Conservation (phyloP, 2,888 invertebrate species). For the Mythimna loreyi region DNA sequence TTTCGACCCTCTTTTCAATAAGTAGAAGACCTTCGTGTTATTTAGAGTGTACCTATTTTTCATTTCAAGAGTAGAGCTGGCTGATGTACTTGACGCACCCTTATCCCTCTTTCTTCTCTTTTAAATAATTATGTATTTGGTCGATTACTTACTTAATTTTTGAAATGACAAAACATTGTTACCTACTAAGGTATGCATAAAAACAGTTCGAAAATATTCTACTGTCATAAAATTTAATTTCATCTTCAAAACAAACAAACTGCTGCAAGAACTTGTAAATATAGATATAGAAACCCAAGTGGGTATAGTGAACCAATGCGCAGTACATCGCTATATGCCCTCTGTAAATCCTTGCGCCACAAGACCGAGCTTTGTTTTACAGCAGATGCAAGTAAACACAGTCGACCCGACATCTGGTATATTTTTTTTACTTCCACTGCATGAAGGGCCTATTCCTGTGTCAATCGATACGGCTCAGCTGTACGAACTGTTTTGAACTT, state of each 20-base stretch:
- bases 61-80: neutral
- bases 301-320: constrained; percentile 18
- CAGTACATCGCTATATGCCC: constrained; percentile 60
- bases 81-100: neutral
- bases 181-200: neutral
- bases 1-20: neutral
- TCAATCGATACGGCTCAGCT: constrained; percentile 54
- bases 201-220: neutral
- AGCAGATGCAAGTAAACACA: constrained; percentile 88
- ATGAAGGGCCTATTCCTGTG: constrained; percentile 70
- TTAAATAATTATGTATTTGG: neutral
- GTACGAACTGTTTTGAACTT: constrained; percentile 35
- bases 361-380: constrained; percentile 86
- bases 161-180: neutral
- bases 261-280: neutral
- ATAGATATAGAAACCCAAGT: constrained; percentile 4
- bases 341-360: constrained; percentile 76
- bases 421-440: constrained; percentile 85
- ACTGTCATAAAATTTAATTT: constrained; percentile 6
- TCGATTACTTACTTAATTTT: neutral
- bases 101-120: neutral
- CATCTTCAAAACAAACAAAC: neutral
- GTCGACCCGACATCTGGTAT: constrained; percentile 85
- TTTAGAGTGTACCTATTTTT: neutral
- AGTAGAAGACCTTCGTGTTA: neutral